Percentiles rank a stretch among this genome's conserved stretches.
phyloP scores from a whole-genome alignment of 2,888 invertebrate species.

The Conomelus anceps region DNA sequence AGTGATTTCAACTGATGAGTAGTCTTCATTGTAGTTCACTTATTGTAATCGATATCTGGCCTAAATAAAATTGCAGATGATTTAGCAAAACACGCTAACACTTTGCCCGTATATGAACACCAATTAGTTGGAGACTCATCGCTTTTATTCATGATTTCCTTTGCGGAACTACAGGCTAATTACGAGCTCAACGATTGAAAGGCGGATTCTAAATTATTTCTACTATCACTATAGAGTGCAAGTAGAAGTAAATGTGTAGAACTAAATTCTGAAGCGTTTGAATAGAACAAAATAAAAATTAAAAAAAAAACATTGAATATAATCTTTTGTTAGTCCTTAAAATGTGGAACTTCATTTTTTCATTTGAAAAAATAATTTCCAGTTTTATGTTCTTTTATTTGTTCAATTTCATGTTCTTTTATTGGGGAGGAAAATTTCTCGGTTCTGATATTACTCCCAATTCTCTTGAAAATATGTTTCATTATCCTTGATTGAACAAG shows the following conservation, averaged over 20 bases:
- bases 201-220: neutral
- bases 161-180: neutral
- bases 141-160: neutral
- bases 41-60: neutral
- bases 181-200: neutral
- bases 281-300: no score
- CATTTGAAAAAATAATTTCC: no score
- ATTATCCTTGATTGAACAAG: no score
- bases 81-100: neutral
- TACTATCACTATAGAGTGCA: neutral
- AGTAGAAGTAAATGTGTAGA: neutral
- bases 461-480: no score
- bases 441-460: no score
- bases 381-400: no score
- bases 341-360: no score
- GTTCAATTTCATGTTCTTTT: no score
- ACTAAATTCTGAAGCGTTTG: neutral
- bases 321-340: no score
- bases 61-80: neutral
- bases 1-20: neutral
- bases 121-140: neutral
- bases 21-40: neutral
- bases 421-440: no score
- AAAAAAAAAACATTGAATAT: no score
- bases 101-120: neutral